Evolutionary conservation across 2,888 invertebrate genomes (phyloP), one percentile per base, ranked within the genome.

Genomic region (Scaptomyza polygonia): DNA sequence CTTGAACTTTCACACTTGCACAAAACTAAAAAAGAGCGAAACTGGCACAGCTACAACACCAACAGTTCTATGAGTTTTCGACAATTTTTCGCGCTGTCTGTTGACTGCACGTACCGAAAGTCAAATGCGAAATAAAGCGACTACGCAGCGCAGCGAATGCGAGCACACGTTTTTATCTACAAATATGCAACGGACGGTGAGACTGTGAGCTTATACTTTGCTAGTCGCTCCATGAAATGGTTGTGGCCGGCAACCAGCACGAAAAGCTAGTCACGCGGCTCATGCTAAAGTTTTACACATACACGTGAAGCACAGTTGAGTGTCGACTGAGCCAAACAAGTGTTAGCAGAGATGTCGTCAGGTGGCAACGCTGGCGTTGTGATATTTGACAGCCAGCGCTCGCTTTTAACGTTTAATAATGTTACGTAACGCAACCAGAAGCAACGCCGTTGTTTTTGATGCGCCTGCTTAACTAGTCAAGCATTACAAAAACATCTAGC

Each of bases 91-190:
- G 62, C 71, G 55, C 49, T 53, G 56, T 62, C 45, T 62, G 78
- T 64, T 48, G 65, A 78, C 84, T 86, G 76, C 73, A 79, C 86
- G 78, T 77, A 73, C 79, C 87, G 77, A 86, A 80, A 80, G 86
- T 79, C 82, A 78, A 88, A 86, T 82, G 84, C 82, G 77, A 88
- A 88, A 79, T 89, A 88, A 87, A 56, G 21, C 49, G 55, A 43
- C 49, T 54, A 14, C 56, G 64, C 49, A 32, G 56, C 53, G 67
- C 81, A 75, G 57, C 65, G 52, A 59, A 49, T 63, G 64, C 47
- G 52, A 72, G 64, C 52, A 47, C 66, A 63, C 63, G 49, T 49
- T 75, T 72, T 72, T 75, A 76, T 75, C 67, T 67, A 61, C 25
- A 25, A 5, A 25, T 74, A 52, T 76, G 72, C 76, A 74, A 42